Evolutionary conservation across 2,113 vertebrate genomes (phyloP), one percentile per base, ranked within the genome.

Genomic region (Dendropsophus ebraccatus): DNA sequence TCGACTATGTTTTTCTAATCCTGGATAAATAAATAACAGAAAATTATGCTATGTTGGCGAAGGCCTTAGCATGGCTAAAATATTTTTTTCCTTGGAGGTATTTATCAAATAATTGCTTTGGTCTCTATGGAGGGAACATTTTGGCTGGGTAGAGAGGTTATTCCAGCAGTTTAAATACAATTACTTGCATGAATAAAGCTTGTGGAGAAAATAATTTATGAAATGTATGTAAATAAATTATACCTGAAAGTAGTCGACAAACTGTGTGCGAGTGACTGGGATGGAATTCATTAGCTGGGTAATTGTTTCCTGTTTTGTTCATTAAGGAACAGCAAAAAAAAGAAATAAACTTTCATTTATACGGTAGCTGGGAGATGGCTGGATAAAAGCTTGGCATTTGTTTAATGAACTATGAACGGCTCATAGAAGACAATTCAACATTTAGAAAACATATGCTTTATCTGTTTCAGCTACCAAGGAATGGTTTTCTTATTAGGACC

Each of bases 151-250:
- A 28, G 35, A 80, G 77, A 58, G 32, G 77, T 52, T 60, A 79
- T 79, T 37, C 17, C 9, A 60, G 35, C 67, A 73, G 2, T 72
- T 49, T 72, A 83, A 37, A 23, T 17, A 83, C 25, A 30, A 56
- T 83, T 58, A 58, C 45, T 56, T 74, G 81, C 81, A 83, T 74
- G 67, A 56, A 50, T 67, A 82, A 65, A 82, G 62, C 37, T 45
- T 23, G 45, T 49, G 28, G 74, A 74, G 32, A 83, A 14, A 35
- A 56, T 83, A 17, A 73, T 74, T 83, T 83, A 52, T 72, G n/a
- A 17, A 83, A 83, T 83, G 28, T 83, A 83, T 83, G 81, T 83
- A 73, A 83, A 83, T 83, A 83, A 83, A 83, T 83, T 83, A 74
- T 25, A 58, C 69, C 50, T 83, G 49, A 47, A 56, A n/a, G 32